Evolutionary conservation across 1,140 invertebrate genomes (phyloP), one percentile per base, ranked within the genome.

Genomic region (Hydropsyche tenuis): DNA sequence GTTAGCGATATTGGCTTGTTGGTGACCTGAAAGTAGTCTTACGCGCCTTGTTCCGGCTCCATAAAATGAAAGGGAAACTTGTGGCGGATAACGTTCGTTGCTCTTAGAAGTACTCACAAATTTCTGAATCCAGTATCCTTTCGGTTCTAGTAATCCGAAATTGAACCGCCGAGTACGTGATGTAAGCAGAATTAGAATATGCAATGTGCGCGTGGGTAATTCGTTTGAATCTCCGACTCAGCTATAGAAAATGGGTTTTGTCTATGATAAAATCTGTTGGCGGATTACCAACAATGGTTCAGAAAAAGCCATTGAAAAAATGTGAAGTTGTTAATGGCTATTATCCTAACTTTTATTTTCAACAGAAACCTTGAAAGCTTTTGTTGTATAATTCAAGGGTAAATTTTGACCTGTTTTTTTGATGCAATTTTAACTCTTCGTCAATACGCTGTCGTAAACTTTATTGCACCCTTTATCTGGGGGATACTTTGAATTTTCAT

Each of bases 21-120:
- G 18, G 37, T 70, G 68, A 70, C 68, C 68, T 70, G 68, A 70
- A 70, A 70, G 68, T 70, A 48, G 65, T 43, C 9, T 68, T 68
- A 45, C 16, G 23, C 51, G 64, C 63, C 72, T 73, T 66, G 72
- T 73, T 73, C 72, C 72, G 72, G 72, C 64, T 68, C 64, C 72
- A 68, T 63, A 30, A 73, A 73, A 73, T 68, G 72, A 73, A 73
- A 73, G 72, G 72, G 27, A 73, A 56, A 70, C 68, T 43, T 56
- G 64, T 43, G 48, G 56, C 70, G 42, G 70, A 72, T 62, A 62
- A 37, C 68, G 48, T 70, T 56, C 68, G 68, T 70, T 53, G 68
- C 48, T 45, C 68, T 53, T 60, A 60, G 20, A 53, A 60, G 56
- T 60, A 27, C 56, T 37, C 30, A 37, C 30, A 37, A 37, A 37